These are phyloP conservation scores for Myoxocephalus aenaeus DNA, from an alignment of 2,797 vertebrate species.

Conservation along the genomic window DNA sequence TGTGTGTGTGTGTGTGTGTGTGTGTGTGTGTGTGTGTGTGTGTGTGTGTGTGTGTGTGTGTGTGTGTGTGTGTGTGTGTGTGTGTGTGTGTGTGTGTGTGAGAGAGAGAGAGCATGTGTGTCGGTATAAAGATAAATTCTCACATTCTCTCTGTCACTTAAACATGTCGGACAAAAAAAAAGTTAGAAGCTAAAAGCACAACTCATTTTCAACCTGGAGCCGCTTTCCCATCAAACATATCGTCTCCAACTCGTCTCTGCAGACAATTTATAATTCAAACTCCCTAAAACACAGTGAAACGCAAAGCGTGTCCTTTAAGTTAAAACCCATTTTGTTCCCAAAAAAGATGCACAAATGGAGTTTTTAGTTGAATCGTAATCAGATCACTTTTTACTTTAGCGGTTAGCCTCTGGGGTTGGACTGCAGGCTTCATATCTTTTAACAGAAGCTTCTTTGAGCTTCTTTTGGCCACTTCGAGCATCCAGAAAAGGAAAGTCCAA, in stretches of 20 bases:
- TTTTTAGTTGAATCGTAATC: background rate
- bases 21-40: conserved; percentile 18
- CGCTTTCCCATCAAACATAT: conserved; percentile 10
- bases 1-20: conserved; percentile 28
- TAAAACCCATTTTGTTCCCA: background rate
- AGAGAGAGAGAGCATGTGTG: conserved; percentile 29
- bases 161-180: conserved; percentile 14
- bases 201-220: conserved; percentile 40
- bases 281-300: background rate
- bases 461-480: too few relatives aligned
- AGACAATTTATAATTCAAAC: background rate
- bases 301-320: background rate
- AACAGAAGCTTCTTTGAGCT: too few relatives aligned
- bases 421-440: too few relatives aligned
- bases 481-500: too few relatives aligned
- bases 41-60: conserved; percentile 30
- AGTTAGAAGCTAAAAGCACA: conserved; percentile 13
- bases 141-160: conserved; percentile 41
- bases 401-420: too few relatives aligned
- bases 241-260: background rate
- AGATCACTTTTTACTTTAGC: background rate
- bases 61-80: conserved; percentile 18
- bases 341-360: background rate
- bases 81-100: conserved; percentile 22
- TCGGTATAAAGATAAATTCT: conserved; percentile 49